Base-by-base conservation (phyloP, 2,113 vertebrate species). In the Sialia sialis region DNA sequence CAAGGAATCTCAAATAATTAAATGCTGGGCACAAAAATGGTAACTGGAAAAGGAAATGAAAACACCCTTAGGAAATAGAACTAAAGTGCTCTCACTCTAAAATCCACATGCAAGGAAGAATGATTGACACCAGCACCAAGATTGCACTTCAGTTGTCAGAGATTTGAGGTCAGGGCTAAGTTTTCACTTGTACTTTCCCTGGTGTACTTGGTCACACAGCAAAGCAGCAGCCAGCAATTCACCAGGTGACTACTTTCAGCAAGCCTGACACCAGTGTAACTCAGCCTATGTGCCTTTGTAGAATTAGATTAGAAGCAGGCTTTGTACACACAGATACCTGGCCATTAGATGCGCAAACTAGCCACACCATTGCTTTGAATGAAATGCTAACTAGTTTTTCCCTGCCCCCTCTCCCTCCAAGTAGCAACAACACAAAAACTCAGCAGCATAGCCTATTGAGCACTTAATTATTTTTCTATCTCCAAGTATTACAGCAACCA, bases 381-480 rank as follows among this genome's bases (percentile, higher is more conserved):
- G 6, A 4, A 4, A 19, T 3, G 21, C 16, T 58, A 12, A 5
- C 51, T 4, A 22, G 16, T 10, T 60, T 80, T 68, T 67, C 68
- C 72, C 84, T 76, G 48, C 26, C n/a, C 16, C 75, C 63, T 85
- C 75, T 79, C 15, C 34, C 77, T 32, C 3, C 48, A 66, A 29
- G 34, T 2, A 87, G 44, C 56, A 72, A 41, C 54, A 79, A 36
- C 18, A 89, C 18, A 56, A 73, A 93, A 92, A 84, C 48, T 67
- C 63, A 95, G 59, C 74, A 80, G 63, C 16, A 3, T 11, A 87
- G 72, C 59, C 79, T 88, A 87, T 23, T 90, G 72, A 95, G 52
- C 2, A 2, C 44, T 79, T 85, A 82, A 95, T 95, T 95, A 94
- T 91, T 95, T 92, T 89, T 85, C 84, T 66, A 12, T 90, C 85